These are phyloP conservation scores for Montipora efflorescens DNA, from an alignment of 64 coral and sea anemone species.

Conservation along the genomic window DNA sequence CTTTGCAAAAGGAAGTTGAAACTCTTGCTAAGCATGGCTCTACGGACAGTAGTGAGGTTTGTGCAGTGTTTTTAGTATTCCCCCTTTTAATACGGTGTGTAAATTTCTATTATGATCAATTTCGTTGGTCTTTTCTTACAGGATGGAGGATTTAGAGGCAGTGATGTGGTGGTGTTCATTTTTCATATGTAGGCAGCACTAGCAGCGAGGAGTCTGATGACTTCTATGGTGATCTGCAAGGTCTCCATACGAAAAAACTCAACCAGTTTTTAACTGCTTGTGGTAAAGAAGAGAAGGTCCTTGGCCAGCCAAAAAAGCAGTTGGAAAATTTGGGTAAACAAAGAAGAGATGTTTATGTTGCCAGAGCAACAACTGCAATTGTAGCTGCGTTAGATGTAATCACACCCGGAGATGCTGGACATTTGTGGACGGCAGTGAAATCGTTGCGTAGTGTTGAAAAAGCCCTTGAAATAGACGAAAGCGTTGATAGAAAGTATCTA, in stretches of 20 bases:
- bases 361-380: conserved; percentile 4
- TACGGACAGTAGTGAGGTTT: conserved; percentile 11
- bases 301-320: conserved; percentile 43
- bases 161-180: conserved; percentile 36
- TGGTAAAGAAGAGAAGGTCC: conserved; percentile 19
- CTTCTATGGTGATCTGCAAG: conserved; percentile 24
- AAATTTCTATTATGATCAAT: not conserved
- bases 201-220: conserved; percentile 57
- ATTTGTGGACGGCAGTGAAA: conserved; percentile 49
- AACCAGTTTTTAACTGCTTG: conserved; percentile 44
- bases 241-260: conserved; percentile 38
- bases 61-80: not conserved
- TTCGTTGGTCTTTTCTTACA: not conserved
- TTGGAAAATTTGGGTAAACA: conserved; percentile 28
- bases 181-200: conserved; percentile 32
- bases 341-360: conserved; percentile 13
- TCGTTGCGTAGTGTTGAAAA: conserved; percentile 17
- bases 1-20: no score
- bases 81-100: no score
- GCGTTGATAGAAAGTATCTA: conserved; percentile 35
- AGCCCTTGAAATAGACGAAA: not conserved
- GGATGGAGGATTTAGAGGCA: conserved; percentile 15
- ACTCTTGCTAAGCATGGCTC: no score
- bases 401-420: conserved; percentile 42
- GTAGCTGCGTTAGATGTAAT: conserved; percentile 52